These are phyloP conservation scores for Sepioteuthis lessoniana DNA, from an alignment of 2,888 invertebrate species.

Conservation along the genomic window DNA sequence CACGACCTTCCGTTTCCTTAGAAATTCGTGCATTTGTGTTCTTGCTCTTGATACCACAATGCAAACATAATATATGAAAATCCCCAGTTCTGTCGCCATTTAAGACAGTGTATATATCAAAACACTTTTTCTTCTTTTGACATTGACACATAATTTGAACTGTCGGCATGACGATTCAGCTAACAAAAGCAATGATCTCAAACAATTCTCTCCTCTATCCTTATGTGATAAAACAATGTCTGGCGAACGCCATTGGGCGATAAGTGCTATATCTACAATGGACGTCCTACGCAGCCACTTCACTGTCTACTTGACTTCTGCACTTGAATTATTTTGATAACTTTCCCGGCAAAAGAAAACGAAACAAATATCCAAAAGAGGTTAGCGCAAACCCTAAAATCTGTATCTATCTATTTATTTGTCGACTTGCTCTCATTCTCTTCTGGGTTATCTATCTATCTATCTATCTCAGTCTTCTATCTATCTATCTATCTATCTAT, in stretches of 20 bases:
- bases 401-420: no score
- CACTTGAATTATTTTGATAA: not conserved
- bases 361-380: not conserved
- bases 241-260: not conserved
- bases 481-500: no score
- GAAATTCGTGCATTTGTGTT: no score
- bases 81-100: no score
- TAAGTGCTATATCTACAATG: not conserved
- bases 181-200: not conserved
- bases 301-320: not conserved
- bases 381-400: no score
- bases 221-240: not conserved
- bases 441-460: no score
- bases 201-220: not conserved
- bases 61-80: no score
- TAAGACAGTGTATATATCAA: not conserved
- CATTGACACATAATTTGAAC: not conserved
- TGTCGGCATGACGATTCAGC: not conserved
- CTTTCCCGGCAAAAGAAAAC: not conserved
- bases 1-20: no score
- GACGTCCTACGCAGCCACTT: not conserved
- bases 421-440: no score
- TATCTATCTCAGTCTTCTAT: no score
- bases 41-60: no score
- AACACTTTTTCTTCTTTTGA: not conserved